Conservation (phyloP, 2,797 vertebrate species). For the Channa striata region DNA sequence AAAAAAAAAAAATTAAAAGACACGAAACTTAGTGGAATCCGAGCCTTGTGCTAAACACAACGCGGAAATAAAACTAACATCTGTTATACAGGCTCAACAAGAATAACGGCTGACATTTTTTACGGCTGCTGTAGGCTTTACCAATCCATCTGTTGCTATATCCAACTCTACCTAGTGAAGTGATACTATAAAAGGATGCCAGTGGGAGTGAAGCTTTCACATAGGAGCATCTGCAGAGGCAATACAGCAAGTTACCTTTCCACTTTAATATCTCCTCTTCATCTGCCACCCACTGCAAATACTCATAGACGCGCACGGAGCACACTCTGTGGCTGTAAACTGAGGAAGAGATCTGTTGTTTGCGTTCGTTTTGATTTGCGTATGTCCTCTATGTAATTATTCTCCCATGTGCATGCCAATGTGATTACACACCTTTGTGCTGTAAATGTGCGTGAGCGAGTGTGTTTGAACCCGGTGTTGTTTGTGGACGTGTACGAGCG, state of each 20-base stretch:
- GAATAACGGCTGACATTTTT: conserved; percentile 58
- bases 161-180: conserved; percentile 64
- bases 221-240: conserved; percentile 63
- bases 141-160: conserved; percentile 75
- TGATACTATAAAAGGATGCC: conserved; percentile 73
- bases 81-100: conserved; percentile 56
- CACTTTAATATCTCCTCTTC: conserved; percentile 52
- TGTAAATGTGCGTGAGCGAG: conserved; percentile 20
- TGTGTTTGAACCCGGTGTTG: conserved; percentile 29
- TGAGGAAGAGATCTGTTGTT: conserved; percentile 13
- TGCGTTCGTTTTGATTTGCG: conserved; percentile 27
- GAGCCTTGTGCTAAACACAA: conserved; percentile 34
- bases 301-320: conserved; percentile 34
- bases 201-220: conserved; percentile 68
- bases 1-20: conserved; percentile 54
- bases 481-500: conserved; percentile 18
- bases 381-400: conserved; percentile 10
- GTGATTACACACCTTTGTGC: conserved; percentile 44
- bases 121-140: conserved; percentile 61
- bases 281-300: conserved; percentile 60
- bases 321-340: conserved; percentile 18
- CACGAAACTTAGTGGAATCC: conserved; percentile 47
- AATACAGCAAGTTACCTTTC: conserved; percentile 58
- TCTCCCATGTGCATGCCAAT: conserved; percentile 16
- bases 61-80: conserved; percentile 65